Percentiles rank a stretch among this genome's conserved stretches.
Conservation (phyloP, 2,888 invertebrate species). For the Acrobasis repandana region DNA sequence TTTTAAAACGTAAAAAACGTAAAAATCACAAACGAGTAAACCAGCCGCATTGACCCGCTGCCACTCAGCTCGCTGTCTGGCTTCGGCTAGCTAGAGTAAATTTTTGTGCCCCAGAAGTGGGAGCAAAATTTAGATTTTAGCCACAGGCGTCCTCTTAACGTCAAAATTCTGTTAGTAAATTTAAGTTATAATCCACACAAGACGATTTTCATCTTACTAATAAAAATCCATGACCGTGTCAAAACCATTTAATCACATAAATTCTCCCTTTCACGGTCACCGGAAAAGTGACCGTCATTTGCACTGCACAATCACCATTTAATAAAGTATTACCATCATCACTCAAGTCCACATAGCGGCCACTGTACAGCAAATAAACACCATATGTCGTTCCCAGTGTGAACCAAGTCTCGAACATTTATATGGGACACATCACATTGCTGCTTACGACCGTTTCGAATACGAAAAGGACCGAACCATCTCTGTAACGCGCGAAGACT, state of each 20-base stretch:
- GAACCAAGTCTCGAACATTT: conserved; percentile 68
- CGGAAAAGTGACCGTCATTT: background rate
- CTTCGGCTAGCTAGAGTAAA: too few relatives aligned
- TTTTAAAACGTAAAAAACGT: too few relatives aligned
- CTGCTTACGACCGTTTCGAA: background rate
- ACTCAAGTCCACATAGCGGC: conserved; percentile 57
- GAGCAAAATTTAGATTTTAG: too few relatives aligned
- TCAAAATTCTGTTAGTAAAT: too few relatives aligned
- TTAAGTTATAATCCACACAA: too few relatives aligned
- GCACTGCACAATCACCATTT: conserved; percentile 6
- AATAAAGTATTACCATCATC: conserved; percentile 55
- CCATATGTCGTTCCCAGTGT: conserved; percentile 51
- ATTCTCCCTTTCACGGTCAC: conserved; percentile 7
- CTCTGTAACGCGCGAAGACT: conserved; percentile 12
- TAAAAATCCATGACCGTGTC: background rate
- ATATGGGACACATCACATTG: conserved; percentile 36
- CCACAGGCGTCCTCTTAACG: too few relatives aligned
- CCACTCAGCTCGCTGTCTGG: too few relatives aligned
- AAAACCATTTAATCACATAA: background rate
- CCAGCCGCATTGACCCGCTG: too few relatives aligned
- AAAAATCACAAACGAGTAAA: too few relatives aligned
- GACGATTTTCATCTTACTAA: background rate
- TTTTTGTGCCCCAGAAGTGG: too few relatives aligned
- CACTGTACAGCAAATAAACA: conserved; percentile 53
- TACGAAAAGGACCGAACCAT: conserved; percentile 6